These are phyloP conservation scores for Pristionchus japonicus DNA, from an alignment of 2,888 invertebrate species.

Conservation along the genomic window DNA sequence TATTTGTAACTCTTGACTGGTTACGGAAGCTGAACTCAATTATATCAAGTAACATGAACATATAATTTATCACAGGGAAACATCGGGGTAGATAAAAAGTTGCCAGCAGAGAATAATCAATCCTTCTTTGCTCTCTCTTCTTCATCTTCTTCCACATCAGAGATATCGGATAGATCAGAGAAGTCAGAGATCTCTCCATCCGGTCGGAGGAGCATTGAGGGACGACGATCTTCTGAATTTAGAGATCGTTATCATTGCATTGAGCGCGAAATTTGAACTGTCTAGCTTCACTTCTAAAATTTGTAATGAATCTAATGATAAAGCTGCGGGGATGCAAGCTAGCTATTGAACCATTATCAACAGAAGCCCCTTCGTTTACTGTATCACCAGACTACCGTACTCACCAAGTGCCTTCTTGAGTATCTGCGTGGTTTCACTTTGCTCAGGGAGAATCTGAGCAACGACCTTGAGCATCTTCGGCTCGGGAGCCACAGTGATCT, in stretches of 20 bases:
- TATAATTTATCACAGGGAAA: too few relatives aligned
- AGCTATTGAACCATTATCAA: too few relatives aligned
- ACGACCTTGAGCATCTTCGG: conserved; percentile 69
- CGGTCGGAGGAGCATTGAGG: background rate
- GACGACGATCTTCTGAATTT: background rate
- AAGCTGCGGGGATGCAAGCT: too few relatives aligned
- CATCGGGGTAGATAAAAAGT: too few relatives aligned
- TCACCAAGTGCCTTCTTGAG: conserved; percentile 59
- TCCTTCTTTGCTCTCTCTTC: background rate
- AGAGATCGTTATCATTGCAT: too few relatives aligned
- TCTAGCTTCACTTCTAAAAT: too few relatives aligned
- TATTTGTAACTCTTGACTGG: background rate
- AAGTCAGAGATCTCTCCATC: background rate
- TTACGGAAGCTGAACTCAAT: too few relatives aligned
- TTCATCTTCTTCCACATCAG: conserved; percentile 48
- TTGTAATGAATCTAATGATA: too few relatives aligned
- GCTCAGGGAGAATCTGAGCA: conserved; percentile 60
- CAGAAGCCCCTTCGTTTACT: too few relatives aligned
- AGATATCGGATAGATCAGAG: conserved; percentile 32
- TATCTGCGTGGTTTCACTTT: conserved; percentile 62
- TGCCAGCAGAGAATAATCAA: background rate
- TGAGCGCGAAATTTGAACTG: too few relatives aligned
- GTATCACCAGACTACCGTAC: background rate
- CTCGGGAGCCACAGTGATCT: conserved; percentile 55
- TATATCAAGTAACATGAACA: background rate